phyloP scores from a whole-genome alignment of 2,888 invertebrate species.

The Galeopsomyia nigrocyanea region DNA sequence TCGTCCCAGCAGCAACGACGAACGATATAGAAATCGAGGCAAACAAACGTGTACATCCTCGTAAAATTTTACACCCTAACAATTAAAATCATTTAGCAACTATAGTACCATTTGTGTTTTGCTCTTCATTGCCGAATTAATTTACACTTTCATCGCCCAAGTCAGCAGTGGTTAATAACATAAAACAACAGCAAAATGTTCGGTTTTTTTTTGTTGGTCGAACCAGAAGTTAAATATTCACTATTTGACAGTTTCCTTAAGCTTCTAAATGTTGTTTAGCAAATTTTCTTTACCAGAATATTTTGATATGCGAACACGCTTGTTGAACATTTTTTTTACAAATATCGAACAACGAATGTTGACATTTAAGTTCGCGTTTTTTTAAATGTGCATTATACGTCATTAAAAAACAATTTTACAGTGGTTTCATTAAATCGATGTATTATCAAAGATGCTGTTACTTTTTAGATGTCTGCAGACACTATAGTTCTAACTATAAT shows the following conservation, averaged over 20 bases:
- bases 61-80: conserved; percentile 18
- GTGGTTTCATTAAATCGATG: too few relatives aligned
- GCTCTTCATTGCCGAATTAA: background rate
- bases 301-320: conserved; percentile 27
- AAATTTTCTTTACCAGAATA: conserved; percentile 1
- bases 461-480: too few relatives aligned
- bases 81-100: conserved; percentile 17
- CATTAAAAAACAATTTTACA: too few relatives aligned
- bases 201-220: too few relatives aligned
- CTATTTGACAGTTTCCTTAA: too few relatives aligned
- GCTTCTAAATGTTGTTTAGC: background rate
- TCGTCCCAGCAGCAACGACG: conserved; percentile 22
- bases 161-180: too few relatives aligned
- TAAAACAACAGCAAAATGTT: too few relatives aligned
- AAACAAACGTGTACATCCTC: background rate
- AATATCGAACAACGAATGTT: conserved; percentile 8
- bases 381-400: background rate
- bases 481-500: too few relatives aligned
- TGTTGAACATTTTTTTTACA: conserved; percentile 16
- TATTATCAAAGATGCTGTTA: too few relatives aligned
- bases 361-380: background rate
- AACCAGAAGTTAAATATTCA: too few relatives aligned
- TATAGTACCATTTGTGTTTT: background rate
- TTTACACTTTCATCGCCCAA: too few relatives aligned
- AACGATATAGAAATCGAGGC: conserved; percentile 18